Evolutionary conservation across 1,140 invertebrate genomes (phyloP).

Genomic region (Drosophila baimaii): DNA sequence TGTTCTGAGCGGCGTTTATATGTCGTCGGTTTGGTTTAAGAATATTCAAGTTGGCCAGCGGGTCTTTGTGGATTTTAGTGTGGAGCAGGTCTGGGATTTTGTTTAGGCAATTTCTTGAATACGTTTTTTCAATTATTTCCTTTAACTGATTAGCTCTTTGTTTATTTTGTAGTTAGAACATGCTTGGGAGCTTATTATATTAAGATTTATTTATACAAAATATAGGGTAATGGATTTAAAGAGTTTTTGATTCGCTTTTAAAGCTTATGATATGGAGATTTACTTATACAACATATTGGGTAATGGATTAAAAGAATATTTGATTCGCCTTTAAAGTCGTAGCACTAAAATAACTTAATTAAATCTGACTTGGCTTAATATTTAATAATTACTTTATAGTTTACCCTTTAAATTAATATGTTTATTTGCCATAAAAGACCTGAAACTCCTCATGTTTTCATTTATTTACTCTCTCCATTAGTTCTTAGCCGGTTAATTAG

Average conservation of each 20-base stretch:
- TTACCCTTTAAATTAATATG: background rate
- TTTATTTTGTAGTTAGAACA: background rate
- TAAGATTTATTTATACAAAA: background rate
- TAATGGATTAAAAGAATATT: too few species aligned
- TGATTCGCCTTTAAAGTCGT: too few species aligned
- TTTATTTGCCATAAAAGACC: background rate
- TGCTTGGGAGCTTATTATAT: too few species aligned
- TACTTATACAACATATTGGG: too few species aligned
- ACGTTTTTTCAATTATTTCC: background rate
- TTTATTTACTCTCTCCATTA: slow-evolving; percentile 3
- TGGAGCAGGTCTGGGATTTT: background rate
- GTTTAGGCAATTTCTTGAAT: background rate
- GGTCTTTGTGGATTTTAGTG: background rate
- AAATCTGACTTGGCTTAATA: background rate
- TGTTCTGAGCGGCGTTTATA: slow-evolving; percentile 15
- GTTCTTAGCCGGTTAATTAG: background rate
- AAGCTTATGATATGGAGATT: too few species aligned
- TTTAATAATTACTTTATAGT: background rate
- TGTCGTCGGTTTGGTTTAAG: slow-evolving; percentile 18
- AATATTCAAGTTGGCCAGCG: slow-evolving; percentile 6
- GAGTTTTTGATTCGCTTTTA: too few species aligned
- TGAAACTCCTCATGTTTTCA: too few species aligned
- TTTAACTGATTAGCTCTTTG: background rate
- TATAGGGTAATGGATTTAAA: too few species aligned
- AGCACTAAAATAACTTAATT: background rate